Conservation (phyloP, 2,888 invertebrate species). For the Byasa hedistus region DNA sequence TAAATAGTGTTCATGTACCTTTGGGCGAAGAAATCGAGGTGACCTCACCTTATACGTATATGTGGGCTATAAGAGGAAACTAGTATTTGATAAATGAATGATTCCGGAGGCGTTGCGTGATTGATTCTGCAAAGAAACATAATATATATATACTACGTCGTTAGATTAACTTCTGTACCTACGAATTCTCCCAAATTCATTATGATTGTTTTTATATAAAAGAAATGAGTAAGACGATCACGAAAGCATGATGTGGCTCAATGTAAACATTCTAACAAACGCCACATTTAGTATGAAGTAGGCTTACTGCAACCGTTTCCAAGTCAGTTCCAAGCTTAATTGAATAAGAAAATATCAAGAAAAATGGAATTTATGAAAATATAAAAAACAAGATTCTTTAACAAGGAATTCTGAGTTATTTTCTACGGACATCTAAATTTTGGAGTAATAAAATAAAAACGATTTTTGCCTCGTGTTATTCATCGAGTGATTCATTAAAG, state of each 20-base stretch:
- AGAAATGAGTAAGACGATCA: too few species aligned
- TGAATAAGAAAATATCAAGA: too few species aligned
- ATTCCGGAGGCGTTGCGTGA: background rate
- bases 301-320: too few species aligned
- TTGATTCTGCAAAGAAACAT: conserved; percentile 5
- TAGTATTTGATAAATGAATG: conserved; percentile 11
- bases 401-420: background rate
- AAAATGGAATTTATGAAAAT: too few species aligned
- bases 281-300: too few species aligned
- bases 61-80: conserved; percentile 7
- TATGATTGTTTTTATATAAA: background rate
- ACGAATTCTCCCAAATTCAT: background rate
- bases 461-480: background rate
- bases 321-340: too few species aligned
- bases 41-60: background rate
- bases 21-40: background rate
- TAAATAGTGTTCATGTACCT: background rate
- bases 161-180: too few species aligned
- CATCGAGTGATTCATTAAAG: background rate
- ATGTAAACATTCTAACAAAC: too few species aligned
- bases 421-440: background rate
- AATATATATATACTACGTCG: too few species aligned
- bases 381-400: too few species aligned
- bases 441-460: background rate
- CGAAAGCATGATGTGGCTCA: too few species aligned